Percentiles rank a stretch among this genome's conserved stretches.
These are phyloP conservation scores for Eurosta solidaginis DNA, from an alignment of 1,140 invertebrate species.

Conservation along the genomic window DNA sequence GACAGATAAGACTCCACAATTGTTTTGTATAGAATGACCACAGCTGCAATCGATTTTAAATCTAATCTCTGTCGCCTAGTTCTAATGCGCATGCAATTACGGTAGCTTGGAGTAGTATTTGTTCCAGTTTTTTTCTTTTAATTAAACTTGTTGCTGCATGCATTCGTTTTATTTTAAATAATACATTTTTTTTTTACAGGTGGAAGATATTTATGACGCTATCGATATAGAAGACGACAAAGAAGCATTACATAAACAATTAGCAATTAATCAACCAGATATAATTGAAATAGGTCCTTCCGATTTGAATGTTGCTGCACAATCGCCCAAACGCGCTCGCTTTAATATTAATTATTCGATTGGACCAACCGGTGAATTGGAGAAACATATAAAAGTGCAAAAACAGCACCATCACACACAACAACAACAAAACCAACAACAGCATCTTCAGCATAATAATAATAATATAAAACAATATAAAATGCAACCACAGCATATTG, in stretches of 20 bases:
- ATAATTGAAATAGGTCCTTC: slow-evolving; percentile 54
- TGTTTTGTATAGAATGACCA: too few species aligned
- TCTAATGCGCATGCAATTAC: background rate
- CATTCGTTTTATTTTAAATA: background rate
- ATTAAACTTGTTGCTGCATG: too few species aligned
- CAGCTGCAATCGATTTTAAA: too few species aligned
- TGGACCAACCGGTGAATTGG: slow-evolving; percentile 52
- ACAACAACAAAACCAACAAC: slow-evolving; percentile 17
- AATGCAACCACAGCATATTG: slow-evolving; percentile 33
- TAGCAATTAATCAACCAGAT: slow-evolving; percentile 49
- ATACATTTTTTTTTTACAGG: slow-evolving; percentile 36
- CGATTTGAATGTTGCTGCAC: slow-evolving; percentile 48
- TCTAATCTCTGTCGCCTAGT: too few species aligned
- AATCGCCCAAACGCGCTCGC: slow-evolving; percentile 48
- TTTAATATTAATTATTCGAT: slow-evolving; percentile 57
- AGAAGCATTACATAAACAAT: slow-evolving; percentile 52
- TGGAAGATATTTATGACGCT: slow-evolving; percentile 62
- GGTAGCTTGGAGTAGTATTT: background rate
- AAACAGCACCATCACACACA: slow-evolving; percentile 42
- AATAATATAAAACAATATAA: slow-evolving; percentile 4
- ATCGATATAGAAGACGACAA: slow-evolving; percentile 64
- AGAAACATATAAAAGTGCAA: slow-evolving; percentile 36
- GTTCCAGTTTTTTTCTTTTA: too few species aligned
- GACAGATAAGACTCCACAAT: too few species aligned
- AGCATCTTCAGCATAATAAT: background rate